phyloP scores from a whole-genome alignment of 2,888 invertebrate genomes.

The Anodontia alba region DNA sequence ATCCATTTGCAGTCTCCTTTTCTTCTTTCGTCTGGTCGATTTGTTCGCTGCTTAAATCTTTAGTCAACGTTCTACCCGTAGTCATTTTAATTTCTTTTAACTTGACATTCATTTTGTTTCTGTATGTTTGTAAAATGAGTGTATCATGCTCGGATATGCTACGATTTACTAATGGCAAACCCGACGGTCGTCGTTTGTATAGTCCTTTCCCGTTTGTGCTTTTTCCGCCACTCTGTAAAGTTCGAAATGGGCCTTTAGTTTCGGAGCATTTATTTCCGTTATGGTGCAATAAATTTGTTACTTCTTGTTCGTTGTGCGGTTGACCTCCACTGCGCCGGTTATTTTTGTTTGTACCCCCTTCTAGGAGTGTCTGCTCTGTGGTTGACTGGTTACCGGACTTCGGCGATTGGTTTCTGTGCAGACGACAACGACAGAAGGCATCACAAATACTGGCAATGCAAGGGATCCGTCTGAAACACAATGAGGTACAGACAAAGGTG shows the following conservation, averaged over 20 bases:
- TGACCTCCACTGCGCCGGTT: slow-evolving; percentile 10
- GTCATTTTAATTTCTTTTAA: not conserved
- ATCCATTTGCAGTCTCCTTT: too few relatives aligned
- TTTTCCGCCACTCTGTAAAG: not conserved
- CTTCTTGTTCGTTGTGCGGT: slow-evolving; percentile 23
- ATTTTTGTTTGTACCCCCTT: slow-evolving; percentile 25
- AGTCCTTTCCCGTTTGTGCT: slow-evolving; percentile 2
- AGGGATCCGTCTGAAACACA: slow-evolving; percentile 59
- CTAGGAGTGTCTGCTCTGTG: slow-evolving; percentile 46
- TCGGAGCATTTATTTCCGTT: not conserved
- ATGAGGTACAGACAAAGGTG: not conserved
- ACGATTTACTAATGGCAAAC: slow-evolving; percentile 64
- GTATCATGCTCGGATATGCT: slow-evolving; percentile 63
- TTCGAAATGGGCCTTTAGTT: not conserved
- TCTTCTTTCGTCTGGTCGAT: too few relatives aligned
- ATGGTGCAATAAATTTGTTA: slow-evolving; percentile 16
- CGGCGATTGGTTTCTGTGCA: slow-evolving; percentile 8
- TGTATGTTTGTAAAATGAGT: slow-evolving; percentile 55
- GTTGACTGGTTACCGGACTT: slow-evolving; percentile 12
- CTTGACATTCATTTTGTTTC: slow-evolving; percentile 1
- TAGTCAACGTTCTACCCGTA: not conserved
- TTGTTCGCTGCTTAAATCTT: too few relatives aligned
- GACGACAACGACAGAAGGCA: slow-evolving; percentile 49
- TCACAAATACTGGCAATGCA: slow-evolving; percentile 43
- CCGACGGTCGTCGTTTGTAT: slow-evolving; percentile 64